These are phyloP conservation scores for Tachyglossus aculeatus DNA, from an alignment of 2,797 vertebrate species.

Conservation along the genomic window DNA sequence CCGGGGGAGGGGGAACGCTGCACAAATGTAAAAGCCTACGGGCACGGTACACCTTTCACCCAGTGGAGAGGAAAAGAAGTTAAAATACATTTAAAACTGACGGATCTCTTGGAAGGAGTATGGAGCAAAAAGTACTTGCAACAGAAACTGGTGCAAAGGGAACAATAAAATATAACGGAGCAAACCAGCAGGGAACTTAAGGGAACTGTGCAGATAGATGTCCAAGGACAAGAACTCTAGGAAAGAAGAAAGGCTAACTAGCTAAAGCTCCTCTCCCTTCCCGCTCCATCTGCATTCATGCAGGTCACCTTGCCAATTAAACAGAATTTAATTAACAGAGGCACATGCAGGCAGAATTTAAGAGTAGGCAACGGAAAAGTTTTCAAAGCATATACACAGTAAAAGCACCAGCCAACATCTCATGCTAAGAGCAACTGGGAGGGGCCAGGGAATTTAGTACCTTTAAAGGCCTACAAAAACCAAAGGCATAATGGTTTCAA, in stretches of 20 bases:
- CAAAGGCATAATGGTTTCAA: conserved; percentile 51
- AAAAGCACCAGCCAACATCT: background rate
- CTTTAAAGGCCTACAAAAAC: conserved; percentile 38
- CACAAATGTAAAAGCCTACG: background rate
- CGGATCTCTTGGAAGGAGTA: conserved; percentile 36
- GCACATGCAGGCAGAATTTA: conserved; percentile 43
- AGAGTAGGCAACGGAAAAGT: conserved; percentile 23
- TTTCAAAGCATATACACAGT: conserved; percentile 18
- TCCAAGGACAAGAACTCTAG: conserved; percentile 48
- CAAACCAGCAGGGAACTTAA: conserved; percentile 42
- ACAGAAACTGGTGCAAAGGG: conserved; percentile 47
- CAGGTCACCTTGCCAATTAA: conserved; percentile 48
- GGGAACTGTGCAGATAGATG: conserved; percentile 26
- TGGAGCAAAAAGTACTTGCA: conserved; percentile 66
- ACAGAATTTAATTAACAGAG: conserved; percentile 39
- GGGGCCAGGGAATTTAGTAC: conserved; percentile 23
- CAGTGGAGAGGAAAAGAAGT: conserved; percentile 41
- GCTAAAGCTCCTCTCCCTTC: conserved; percentile 37
- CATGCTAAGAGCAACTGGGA: conserved; percentile 38
- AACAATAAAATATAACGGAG: conserved; percentile 21
- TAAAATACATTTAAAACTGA: conserved; percentile 48
- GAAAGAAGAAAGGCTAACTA: conserved; percentile 17
- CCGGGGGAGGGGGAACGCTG: conserved; percentile 52
- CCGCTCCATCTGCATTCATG: conserved; percentile 26
- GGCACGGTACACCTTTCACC: conserved; percentile 38